A percentile compares a stretch with the other conserved stretches of the same genome.
These are phyloP conservation scores for Theretra japonica DNA, from an alignment of 2,888 invertebrate species.

Conservation along the genomic window DNA sequence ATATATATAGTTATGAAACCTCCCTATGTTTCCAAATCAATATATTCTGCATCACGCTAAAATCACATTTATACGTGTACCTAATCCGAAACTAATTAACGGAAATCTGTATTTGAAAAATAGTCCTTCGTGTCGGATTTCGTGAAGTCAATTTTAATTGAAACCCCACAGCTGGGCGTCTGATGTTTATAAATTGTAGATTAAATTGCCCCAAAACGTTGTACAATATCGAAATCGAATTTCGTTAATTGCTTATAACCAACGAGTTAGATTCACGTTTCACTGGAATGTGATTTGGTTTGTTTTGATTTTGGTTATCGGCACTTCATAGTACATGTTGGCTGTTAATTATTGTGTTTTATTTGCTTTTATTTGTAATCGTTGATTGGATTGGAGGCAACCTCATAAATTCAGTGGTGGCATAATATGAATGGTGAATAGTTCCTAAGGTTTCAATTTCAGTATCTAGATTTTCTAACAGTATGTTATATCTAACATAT, in stretches of 20 bases:
- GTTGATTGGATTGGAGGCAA: too few species aligned
- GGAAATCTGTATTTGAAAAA: conserved; percentile 47
- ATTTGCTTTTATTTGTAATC: background rate
- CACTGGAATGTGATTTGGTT: conserved; percentile 15
- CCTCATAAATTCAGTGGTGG: too few species aligned
- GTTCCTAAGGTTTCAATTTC: too few species aligned
- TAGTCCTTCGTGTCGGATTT: conserved; percentile 40
- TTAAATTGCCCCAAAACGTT: conserved; percentile 47
- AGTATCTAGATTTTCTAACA: too few species aligned
- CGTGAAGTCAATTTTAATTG: conserved; percentile 53
- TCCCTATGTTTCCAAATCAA: too few species aligned
- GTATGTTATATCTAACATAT: too few species aligned
- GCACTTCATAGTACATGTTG: background rate
- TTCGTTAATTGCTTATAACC: conserved; percentile 47
- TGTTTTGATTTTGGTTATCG: background rate
- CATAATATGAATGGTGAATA: too few species aligned
- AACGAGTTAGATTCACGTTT: conserved; percentile 28
- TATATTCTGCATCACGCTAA: too few species aligned
- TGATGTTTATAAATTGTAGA: conserved; percentile 45
- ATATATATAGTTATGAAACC: too few species aligned
- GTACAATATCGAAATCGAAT: conserved; percentile 47
- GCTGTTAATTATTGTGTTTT: background rate
- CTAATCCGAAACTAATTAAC: background rate
- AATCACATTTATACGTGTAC: too few species aligned
- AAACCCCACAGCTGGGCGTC: conserved; percentile 45